Evolutionary conservation across 2,888 invertebrate genomes (phyloP), one percentile per base, ranked within the genome.

Genomic region (Sesamia inferens): DNA sequence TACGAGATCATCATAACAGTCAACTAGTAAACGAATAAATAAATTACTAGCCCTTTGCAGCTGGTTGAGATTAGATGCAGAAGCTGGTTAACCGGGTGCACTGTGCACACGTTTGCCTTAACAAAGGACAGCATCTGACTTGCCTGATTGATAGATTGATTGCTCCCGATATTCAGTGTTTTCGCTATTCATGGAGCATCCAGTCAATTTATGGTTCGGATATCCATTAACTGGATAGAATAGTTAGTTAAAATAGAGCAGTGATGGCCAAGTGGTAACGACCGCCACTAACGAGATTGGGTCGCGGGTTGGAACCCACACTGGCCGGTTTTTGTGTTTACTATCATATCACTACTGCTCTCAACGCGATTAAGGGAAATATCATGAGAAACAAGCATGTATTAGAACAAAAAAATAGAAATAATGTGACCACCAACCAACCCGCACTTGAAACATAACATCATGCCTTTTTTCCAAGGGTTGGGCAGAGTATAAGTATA

Each of bases 141-240:
- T 22, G n/a, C 39, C 22, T n/a, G 22, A 73, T 47, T 39, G 19
- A 47, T 61, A 39, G 31, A 74, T 73, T 74, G 54, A 74, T 73
- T 63, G 55, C 6, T 55, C 0, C 10, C 19, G 62, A 74, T 55
- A 63, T 22, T 8, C 1, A 6, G 14, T 22, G 0, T 70, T 57
- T 8, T 42, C 22, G 5, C 13, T 8, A 11, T 11, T 8, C 16
- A 24, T n/a, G n/a, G 42, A 51, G 16, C 48, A 47, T 39, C 44
- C 22, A 31, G 13, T 61, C 31, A 61, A 61, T 39, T 71, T 11
- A 10, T 39, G 1, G 16, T 24, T 16, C 10, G 0, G 10, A 22
- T 22, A 22, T 31, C 19, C 5, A 44, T 7, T 22, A 11, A 16
- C 14, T n/a, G 14, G 8, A 0, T 22, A 24, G 19, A 5, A 22